A percentile compares a stretch with the other conserved stretches of the same genome.
phyloP scores from a whole-genome alignment of 2,113 vertebrate species.

The Capreolus pygargus region DNA sequence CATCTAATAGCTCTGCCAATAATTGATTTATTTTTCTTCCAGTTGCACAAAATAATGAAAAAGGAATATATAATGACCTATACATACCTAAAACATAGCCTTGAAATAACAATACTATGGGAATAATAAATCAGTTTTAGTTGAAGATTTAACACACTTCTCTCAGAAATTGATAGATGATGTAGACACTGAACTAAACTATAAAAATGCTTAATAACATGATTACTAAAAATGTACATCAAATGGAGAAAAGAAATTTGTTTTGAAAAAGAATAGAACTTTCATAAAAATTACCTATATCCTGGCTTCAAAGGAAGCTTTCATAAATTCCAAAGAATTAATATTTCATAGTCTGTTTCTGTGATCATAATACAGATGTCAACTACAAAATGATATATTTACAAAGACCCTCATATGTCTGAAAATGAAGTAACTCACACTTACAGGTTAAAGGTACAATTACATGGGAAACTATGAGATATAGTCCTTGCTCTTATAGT shows the following conservation, averaged over 20 bases:
- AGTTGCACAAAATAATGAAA: conserved; percentile 88
- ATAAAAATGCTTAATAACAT: neutral
- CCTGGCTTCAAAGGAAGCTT: neutral
- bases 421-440: neutral
- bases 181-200: neutral
- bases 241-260: neutral
- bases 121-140: neutral
- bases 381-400: neutral
- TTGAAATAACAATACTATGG: neutral
- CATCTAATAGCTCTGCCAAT: conserved; percentile 88
- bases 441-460: neutral
- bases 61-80: neutral
- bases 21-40: conserved; percentile 88
- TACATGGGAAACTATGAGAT: neutral
- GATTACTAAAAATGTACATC: neutral
- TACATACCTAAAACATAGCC: neutral
- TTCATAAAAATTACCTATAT: neutral
- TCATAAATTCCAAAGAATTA: neutral
- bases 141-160: neutral
- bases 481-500: neutral
- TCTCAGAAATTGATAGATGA: neutral
- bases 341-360: neutral
- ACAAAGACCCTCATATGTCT: neutral
- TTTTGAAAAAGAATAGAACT: neutral
- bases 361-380: neutral